phyloP scores from a whole-genome alignment of 2,888 invertebrate genomes.

The Lasioglossum marginatum region DNA sequence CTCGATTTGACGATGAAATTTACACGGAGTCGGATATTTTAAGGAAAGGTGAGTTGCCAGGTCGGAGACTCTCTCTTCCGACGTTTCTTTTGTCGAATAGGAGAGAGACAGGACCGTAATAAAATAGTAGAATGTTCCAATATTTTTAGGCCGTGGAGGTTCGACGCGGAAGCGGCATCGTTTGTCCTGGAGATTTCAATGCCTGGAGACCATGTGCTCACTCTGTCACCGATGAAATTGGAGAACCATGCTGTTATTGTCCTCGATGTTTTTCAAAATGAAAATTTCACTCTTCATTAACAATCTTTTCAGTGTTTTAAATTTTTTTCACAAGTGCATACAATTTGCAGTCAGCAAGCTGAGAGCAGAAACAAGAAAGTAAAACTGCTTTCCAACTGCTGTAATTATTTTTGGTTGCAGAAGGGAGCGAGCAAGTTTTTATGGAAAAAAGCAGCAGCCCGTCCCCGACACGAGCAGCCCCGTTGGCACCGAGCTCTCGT shows the following conservation, averaged over 20 bases:
- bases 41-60: not conserved
- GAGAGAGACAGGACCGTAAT: too few relatives aligned
- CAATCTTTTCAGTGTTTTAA: not conserved
- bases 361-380: too few relatives aligned
- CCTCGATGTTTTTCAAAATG: too few relatives aligned
- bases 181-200: slow-evolving; percentile 4
- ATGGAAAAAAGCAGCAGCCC: not conserved
- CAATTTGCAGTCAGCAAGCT: not conserved
- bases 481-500: not conserved
- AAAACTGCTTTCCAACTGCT: too few relatives aligned
- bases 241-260: not conserved
- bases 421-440: not conserved
- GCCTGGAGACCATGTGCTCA: not conserved
- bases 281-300: not conserved
- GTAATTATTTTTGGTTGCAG: not conserved
- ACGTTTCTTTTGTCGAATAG: not conserved
- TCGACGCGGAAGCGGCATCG: not conserved
- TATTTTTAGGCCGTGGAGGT: not conserved
- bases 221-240: not conserved
- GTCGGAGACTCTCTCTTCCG: not conserved
- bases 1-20: not conserved
- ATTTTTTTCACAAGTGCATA: too few relatives aligned
- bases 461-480: not conserved
- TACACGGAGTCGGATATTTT: not conserved
- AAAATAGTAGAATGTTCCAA: not conserved